Evolutionary conservation across 2,797 vertebrate genomes (phyloP), one percentile per base, ranked within the genome.

Genomic region (Coilia nasus): DNA sequence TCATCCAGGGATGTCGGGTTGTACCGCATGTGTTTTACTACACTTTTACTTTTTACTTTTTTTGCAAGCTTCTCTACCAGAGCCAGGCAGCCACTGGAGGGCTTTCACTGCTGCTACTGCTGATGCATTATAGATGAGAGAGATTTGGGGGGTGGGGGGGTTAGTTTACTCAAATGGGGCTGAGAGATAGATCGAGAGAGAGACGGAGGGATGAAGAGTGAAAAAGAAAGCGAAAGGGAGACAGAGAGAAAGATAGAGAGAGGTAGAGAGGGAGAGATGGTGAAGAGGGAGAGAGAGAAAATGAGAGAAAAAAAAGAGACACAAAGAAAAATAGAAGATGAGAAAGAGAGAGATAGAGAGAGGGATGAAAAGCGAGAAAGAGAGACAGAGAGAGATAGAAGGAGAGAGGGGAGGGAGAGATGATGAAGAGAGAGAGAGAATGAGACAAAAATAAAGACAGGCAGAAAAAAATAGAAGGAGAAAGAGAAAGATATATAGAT

Each of bases 41-140:
- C 7, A 6, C 23, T n/a, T n/a, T n/a, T n/a, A n/a, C n/a, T n/a
- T n/a, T n/a, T n/a, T n/a, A 25, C 25, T 17, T 12, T 11, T 1
- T 12, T 25, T 17, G 25, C 64, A 17, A 71, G 28, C 31, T 71
- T 71, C 64, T 71, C 35, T 31, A 11, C n/a, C 23, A 25, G 23
- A 12, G 62, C 4, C 23, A n/a, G 62, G 62, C 10, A 31, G 64
- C 25, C 64, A 71, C 64, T 35, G 12, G 64, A 71, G 64, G 28
- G 64, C 11, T 71, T 35, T 71, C 28, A 71, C 64, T 64, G 23
- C 62, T 64, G 62, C 62, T 28, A 28, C 62, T 28, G 62, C 62
- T 64, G 62, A 64, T 64, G 11, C 12, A 64, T 64, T 64, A 64
- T 64, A 64, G 62, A 41, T 75, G 28, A 75, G 67, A 75, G 14